These are phyloP conservation scores for Zaprionus bogoriensis DNA, from an alignment of 2,888 invertebrate genomes.

Conservation along the genomic window DNA sequence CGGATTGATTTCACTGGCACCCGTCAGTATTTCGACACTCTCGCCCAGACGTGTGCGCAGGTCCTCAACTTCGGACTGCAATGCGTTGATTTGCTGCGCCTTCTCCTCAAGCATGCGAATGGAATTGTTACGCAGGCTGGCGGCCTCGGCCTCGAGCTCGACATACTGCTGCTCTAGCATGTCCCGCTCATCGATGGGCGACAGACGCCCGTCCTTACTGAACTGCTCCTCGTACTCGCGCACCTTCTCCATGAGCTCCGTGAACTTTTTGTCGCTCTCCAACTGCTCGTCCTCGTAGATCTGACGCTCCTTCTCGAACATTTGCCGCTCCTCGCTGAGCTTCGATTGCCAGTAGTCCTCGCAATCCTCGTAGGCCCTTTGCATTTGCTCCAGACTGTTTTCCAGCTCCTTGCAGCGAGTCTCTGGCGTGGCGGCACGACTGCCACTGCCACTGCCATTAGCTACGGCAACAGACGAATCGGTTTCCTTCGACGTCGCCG, in stretches of 20 bases:
- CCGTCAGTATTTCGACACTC: conserved; percentile 80
- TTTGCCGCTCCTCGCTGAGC: conserved; percentile 89
- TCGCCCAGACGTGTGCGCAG: conserved; percentile 81
- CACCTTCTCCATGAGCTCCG: conserved; percentile 89
- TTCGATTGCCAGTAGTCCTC: conserved; percentile 94
- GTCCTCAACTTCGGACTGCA: conserved; percentile 84
- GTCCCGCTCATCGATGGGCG: conserved; percentile 90
- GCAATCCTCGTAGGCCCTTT: conserved; percentile 91
- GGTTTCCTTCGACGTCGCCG: conserved; percentile 28
- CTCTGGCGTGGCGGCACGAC: conserved; percentile 77
- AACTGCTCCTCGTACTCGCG: conserved; percentile 92
- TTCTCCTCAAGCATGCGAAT: conserved; percentile 85
- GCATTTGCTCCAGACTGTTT: conserved; percentile 88
- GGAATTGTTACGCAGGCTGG: conserved; percentile 84
- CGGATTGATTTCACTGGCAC: conserved; percentile 77
- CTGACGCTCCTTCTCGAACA: conserved; percentile 88
- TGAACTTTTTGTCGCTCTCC: conserved; percentile 89
- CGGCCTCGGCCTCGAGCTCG: conserved; percentile 88
- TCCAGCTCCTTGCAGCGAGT: conserved; percentile 88
- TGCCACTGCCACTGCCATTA: conserved; percentile 3
- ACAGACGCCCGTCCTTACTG: conserved; percentile 85
- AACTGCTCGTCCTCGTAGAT: conserved; percentile 88
- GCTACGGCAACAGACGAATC: background rate
- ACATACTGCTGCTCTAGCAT: conserved; percentile 88
- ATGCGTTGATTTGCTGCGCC: conserved; percentile 84